These are phyloP conservation scores for Pemphredon lugubris DNA, from an alignment of 2,888 invertebrate genomes.

Conservation along the genomic window DNA sequence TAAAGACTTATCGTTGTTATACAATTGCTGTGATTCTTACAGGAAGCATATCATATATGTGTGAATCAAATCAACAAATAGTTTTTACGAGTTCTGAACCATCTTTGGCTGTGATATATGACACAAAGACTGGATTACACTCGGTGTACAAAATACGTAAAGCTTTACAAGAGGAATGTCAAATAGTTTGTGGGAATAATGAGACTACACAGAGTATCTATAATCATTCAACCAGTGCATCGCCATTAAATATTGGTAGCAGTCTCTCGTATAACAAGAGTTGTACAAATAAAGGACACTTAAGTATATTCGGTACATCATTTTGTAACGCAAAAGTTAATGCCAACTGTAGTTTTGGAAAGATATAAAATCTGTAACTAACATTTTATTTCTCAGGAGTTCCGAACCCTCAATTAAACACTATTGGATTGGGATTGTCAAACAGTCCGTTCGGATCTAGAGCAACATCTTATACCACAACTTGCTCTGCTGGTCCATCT, in stretches of 20 bases:
- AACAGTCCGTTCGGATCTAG: constrained; percentile 76
- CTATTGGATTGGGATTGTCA: constrained; percentile 59
- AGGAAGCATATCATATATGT: constrained; percentile 80
- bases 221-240: constrained; percentile 71
- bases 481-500: constrained; percentile 71
- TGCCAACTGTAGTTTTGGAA: neutral
- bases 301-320: constrained; percentile 75
- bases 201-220: constrained; percentile 72
- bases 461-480: constrained; percentile 74
- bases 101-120: constrained; percentile 91
- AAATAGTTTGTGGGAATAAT: constrained; percentile 83
- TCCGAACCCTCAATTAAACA: constrained; percentile 68
- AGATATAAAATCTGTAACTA: neutral
- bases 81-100: constrained; percentile 90
- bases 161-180: constrained; percentile 88
- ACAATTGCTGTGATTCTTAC: constrained; percentile 31
- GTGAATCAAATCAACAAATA: constrained; percentile 84
- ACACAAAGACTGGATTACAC: constrained; percentile 89
- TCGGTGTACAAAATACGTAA: constrained; percentile 91
- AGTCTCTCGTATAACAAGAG: constrained; percentile 70
- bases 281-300: constrained; percentile 68
- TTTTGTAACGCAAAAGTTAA: too few species aligned
- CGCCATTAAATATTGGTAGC: constrained; percentile 68
- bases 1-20: constrained; percentile 1
- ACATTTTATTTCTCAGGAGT: constrained; percentile 57